Conservation (phyloP, 1,140 invertebrate species). For the Leptopilina clavipes region DNA sequence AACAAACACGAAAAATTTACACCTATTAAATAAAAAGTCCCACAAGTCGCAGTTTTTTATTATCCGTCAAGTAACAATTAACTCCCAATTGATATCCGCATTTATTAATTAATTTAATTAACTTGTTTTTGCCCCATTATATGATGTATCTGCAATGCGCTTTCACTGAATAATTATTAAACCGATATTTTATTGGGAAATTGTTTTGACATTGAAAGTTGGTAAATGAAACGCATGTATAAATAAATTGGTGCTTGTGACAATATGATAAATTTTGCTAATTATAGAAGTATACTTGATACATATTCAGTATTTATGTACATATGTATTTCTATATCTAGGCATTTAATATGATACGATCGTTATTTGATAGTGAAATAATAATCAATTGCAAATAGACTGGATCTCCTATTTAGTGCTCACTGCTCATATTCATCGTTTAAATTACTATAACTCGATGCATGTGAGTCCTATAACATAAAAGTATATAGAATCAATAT, state of each 20-base stretch:
- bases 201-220: neutral
- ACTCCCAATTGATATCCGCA: too few relatives aligned
- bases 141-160: too few relatives aligned
- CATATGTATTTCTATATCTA: neutral
- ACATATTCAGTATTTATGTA: neutral
- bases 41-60: too few relatives aligned
- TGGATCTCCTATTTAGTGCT: neutral
- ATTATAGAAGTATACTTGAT: neutral
- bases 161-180: neutral
- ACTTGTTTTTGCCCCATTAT: too few relatives aligned
- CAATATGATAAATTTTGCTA: constrained; percentile 9
- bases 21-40: too few relatives aligned
- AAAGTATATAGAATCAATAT: neutral
- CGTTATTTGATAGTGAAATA: constrained; percentile 20
- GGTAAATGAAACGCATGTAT: neutral
- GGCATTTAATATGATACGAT: neutral
- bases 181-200: neutral
- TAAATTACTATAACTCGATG: neutral
- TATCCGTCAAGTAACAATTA: too few relatives aligned
- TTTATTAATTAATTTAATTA: too few relatives aligned
- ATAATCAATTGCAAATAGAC: neutral
- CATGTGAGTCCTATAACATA: neutral
- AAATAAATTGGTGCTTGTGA: neutral
- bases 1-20: too few relatives aligned
- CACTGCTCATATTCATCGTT: neutral